These are phyloP conservation scores for Drosophila nigrodunni DNA, from an alignment of 1,140 invertebrate species.

Conservation along the genomic window DNA sequence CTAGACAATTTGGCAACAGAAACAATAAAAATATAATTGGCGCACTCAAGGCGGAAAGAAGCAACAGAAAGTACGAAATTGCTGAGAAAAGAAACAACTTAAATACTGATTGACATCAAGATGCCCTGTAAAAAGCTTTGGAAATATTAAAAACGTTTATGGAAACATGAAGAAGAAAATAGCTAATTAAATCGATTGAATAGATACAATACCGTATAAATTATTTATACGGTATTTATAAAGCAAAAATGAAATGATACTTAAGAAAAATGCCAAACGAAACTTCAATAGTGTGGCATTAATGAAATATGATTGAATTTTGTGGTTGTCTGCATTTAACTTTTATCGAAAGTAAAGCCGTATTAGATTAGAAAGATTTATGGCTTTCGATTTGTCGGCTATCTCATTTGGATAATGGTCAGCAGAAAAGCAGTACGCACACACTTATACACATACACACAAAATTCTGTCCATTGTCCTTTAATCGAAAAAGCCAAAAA, in stretches of 20 bases:
- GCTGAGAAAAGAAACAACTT: conserved; percentile 1
- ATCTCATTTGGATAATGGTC: conserved; percentile 24
- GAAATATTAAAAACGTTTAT: not conserved
- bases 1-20: conserved; percentile 76
- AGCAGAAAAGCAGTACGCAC: not conserved
- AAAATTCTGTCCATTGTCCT: not conserved
- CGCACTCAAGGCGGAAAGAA: conserved; percentile 47
- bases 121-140: not conserved
- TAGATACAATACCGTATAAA: too few relatives aligned
- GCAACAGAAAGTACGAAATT: conserved; percentile 22
- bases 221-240: conserved; percentile 4
- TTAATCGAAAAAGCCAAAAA: conserved; percentile 29
- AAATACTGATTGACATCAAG: not conserved
- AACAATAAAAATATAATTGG: conserved; percentile 80
- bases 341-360: not conserved
- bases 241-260: conserved; percentile 10
- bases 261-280: not conserved
- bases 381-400: conserved; percentile 42
- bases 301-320: conserved; percentile 66
- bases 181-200: too few relatives aligned
- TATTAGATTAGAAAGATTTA: conserved; percentile 22
- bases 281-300: conserved; percentile 42
- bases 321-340: conserved; percentile 32
- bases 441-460: not conserved
- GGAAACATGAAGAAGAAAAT: too few relatives aligned